phyloP scores from a whole-genome alignment of 2,888 invertebrate species.

The Lumbricus terrestris region DNA sequence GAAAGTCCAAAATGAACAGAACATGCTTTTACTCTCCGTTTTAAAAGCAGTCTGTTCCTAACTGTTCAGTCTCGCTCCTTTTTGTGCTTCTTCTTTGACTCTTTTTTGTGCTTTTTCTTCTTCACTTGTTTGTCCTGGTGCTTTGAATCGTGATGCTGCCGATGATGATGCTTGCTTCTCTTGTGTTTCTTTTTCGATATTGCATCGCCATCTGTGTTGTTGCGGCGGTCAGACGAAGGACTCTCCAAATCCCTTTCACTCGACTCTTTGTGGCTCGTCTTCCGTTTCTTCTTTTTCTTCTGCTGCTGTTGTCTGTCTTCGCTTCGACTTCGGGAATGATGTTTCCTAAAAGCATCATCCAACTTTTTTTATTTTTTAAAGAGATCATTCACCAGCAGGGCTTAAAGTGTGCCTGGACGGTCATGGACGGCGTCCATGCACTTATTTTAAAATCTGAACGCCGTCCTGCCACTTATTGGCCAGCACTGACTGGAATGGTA shows the following conservation, averaged over 20 bases:
- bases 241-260: background rate
- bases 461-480: too few species aligned
- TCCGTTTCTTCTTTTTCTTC: slow-evolving; percentile 27
- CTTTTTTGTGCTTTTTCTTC: background rate
- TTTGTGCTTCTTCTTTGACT: background rate
- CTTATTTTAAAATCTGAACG: too few species aligned
- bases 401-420: too few species aligned
- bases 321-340: slow-evolving; percentile 3
- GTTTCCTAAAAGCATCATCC: background rate
- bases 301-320: slow-evolving; percentile 13
- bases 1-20: background rate
- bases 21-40: background rate
- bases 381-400: too few species aligned
- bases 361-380: background rate
- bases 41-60: background rate
- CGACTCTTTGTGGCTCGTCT: slow-evolving; percentile 6
- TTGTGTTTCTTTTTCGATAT: slow-evolving; percentile 19
- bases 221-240: slow-evolving; percentile 4
- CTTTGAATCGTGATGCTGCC: background rate
- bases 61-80: background rate
- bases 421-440: too few species aligned
- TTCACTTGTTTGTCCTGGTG: background rate
- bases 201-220: slow-evolving; percentile 16
- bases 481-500: too few species aligned
- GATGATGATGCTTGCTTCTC: background rate